Conservation (phyloP, 2,888 invertebrate species). For the Melipona bicolor region DNA sequence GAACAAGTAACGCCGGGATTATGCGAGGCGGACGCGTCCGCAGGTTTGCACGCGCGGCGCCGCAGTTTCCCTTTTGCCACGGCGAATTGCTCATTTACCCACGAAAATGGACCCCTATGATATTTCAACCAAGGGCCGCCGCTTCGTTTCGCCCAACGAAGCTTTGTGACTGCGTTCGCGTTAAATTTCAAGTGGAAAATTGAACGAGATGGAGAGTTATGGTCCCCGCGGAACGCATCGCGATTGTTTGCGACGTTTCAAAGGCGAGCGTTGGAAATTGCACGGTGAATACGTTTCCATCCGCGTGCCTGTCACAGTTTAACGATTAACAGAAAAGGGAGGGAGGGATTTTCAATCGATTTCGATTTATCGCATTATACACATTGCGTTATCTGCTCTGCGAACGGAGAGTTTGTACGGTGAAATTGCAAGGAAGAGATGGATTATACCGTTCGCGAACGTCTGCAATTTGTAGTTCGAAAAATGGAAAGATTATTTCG, state of each 20-base stretch:
- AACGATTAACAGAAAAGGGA: too few species aligned
- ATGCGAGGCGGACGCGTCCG: slow-evolving; percentile 52
- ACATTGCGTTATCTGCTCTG: too few species aligned
- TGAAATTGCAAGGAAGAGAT: neutral
- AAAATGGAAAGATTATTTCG: too few species aligned
- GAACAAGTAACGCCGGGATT: slow-evolving; percentile 65
- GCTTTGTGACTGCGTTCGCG: neutral
- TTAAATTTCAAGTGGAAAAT: slow-evolving; percentile 9
- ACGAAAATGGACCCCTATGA: slow-evolving; percentile 26
- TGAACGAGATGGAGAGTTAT: neutral
- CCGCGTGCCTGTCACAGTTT: too few species aligned
- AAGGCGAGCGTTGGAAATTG: neutral
- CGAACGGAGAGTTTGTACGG: neutral
- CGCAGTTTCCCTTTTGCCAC: neutral
- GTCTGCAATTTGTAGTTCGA: too few species aligned
- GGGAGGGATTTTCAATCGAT: too few species aligned
- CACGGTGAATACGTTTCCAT: neutral
- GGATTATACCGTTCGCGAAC: neutral
- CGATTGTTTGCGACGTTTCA: neutral
- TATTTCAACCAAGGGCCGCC: neutral
- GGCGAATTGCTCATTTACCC: slow-evolving; percentile 29
- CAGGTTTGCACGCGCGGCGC: neutral
- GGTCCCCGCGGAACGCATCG: neutral
- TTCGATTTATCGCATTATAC: too few species aligned
- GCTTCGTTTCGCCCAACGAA: neutral